Evolutionary conservation across 2,113 vertebrate species (phyloP), one percentile per base, ranked within the genome.

Genomic region (Sinocyclocheilus rhinocerous): DNA sequence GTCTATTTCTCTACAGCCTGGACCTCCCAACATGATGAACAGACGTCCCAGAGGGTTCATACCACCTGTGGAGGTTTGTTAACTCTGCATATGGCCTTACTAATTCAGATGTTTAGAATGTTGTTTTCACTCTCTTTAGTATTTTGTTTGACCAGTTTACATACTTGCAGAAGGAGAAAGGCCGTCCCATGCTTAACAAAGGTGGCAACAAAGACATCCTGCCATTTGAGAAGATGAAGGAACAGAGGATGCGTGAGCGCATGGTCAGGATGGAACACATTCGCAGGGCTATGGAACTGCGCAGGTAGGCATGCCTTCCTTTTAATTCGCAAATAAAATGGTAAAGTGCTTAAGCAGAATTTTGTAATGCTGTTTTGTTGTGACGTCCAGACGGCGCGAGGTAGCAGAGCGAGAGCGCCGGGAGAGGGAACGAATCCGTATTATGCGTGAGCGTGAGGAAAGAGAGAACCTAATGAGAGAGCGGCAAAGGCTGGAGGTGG

Each of bases 221-320:
- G 80, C 97, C 98, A 77, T 99, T 99, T 94, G 97, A 98, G 91
- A 98, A 98, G 93, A 98, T 99, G 94, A 99, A 99, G 94, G 97
- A 98, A 87, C 98, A 98, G 87, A 95, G 96, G 67, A 94, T 97
- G 94, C 95, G 96, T 84, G 97, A 98, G 89, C 96, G 97, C 75
- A 94, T 97, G 90, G 95, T 96, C 90, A 95, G 97, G 7, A 90
- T 97, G 91, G 97, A 99, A 86, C 96, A 97, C 76, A 94, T 96
- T 77, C 97, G 96, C 24, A 95, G 97, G 91, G 97, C 97, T 10
- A 93, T 97, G 86, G 97, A 97, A 89, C 92, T 98, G 76, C 95
- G 97, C 92, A 97, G 97, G 98, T 99, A 45, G 42, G 13, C 12
- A n/a, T 15, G 7, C 1, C 1, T 42, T 42, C 69, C 11, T 48